Percentiles rank a stretch among this genome's conserved stretches.
Conservation (phyloP, 2,797 vertebrate species). For the Neosilurus hyrtlii region DNA sequence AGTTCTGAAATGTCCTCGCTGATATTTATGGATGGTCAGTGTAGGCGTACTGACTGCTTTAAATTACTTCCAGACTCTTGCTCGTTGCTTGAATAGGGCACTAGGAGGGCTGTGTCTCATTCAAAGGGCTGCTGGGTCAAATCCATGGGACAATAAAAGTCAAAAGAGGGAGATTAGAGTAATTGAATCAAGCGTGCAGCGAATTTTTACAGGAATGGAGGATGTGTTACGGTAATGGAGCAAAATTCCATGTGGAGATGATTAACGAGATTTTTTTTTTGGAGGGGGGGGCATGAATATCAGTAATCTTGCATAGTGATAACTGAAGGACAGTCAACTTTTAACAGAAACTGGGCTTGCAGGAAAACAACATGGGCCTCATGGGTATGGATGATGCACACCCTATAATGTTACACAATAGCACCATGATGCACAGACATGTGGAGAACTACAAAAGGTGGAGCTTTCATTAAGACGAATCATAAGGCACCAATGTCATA, state of each 20-base stretch:
- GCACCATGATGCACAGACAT: neutral
- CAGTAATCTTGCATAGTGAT: constrained; percentile 19
- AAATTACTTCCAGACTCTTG: constrained; percentile 47
- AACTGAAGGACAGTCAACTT: constrained; percentile 11
- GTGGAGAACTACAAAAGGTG: neutral
- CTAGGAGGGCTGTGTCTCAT: constrained; percentile 26
- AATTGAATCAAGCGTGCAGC: constrained; percentile 47
- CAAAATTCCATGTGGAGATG: constrained; percentile 63
- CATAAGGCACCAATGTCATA: neutral
- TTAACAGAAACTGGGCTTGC: neutral
- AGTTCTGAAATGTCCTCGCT: constrained; percentile 28
- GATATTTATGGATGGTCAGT: constrained; percentile 42
- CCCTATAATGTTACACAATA: neutral
- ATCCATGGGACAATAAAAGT: constrained; percentile 51
- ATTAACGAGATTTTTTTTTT: constrained; percentile 53
- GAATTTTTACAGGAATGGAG: constrained; percentile 66
- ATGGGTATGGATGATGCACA: too few relatives aligned
- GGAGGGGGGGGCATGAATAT: constrained; percentile 28
- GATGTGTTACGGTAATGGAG: constrained; percentile 66
- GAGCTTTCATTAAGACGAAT: neutral
- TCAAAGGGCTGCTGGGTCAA: constrained; percentile 46
- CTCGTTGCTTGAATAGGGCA: constrained; percentile 8
- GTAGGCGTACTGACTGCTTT: constrained; percentile 42
- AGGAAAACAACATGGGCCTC: neutral
- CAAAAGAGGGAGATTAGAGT: constrained; percentile 42